These are phyloP conservation scores for Otolemur garnettii DNA, from an alignment of 2,113 vertebrate species.

Conservation along the genomic window DNA sequence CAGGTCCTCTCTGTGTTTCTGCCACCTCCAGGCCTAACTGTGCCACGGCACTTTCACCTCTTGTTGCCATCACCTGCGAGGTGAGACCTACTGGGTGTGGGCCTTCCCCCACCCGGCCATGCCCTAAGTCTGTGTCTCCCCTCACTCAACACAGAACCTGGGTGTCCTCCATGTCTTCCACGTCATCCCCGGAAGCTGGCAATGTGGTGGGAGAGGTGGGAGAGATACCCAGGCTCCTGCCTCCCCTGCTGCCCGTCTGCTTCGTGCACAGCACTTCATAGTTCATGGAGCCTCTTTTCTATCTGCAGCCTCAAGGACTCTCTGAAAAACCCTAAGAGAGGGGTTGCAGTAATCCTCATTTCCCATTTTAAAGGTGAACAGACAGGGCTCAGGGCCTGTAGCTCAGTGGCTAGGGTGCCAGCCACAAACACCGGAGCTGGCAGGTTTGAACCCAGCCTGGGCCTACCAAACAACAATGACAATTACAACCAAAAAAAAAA, in stretches of 20 bases:
- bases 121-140: not conserved
- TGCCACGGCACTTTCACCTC: not conserved
- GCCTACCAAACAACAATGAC: too few species aligned
- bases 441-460: too few species aligned
- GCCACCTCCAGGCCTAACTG: not conserved
- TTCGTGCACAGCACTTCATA: not conserved
- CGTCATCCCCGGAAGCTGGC: not conserved
- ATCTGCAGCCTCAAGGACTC: not conserved
- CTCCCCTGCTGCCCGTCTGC: not conserved
- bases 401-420: too few species aligned
- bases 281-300: not conserved
- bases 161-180: slow-evolving; percentile 62
- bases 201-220: not conserved
- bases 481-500: too few species aligned
- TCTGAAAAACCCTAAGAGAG: not conserved
- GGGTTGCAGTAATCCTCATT: not conserved
- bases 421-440: too few species aligned
- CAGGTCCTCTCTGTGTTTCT: too few species aligned
- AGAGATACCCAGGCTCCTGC: not conserved
- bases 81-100: not conserved
- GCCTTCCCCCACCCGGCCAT: not conserved
- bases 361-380: not conserved
- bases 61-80: not conserved
- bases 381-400: not conserved
- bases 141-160: not conserved